Evolutionary conservation across 30 jellyfish, hydroid and myxozoan species (phyloP).

Genomic region (Sanderia malayensis): DNA sequence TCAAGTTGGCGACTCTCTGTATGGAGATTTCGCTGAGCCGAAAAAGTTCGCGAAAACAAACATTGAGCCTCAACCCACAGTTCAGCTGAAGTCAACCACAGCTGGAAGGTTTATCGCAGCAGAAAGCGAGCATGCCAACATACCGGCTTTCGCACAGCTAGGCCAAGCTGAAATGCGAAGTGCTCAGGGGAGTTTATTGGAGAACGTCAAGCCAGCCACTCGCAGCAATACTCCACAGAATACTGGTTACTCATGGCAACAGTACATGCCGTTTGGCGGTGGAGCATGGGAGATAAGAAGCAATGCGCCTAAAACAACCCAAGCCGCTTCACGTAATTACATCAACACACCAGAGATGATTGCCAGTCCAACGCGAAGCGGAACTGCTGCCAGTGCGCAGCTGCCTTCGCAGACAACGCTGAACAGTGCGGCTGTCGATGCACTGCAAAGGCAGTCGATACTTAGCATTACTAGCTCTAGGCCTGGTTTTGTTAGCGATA

Average conservation of each 20-base stretch:
- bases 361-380: background rate
- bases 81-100: background rate
- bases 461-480: constrained; percentile 12
- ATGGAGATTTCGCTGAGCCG: constrained; percentile 12
- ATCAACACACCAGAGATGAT: background rate
- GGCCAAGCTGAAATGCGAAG: constrained; percentile 37
- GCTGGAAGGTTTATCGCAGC: background rate
- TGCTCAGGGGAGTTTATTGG: background rate
- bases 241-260: constrained; percentile 76
- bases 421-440: constrained; percentile 9
- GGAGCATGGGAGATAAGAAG: constrained; percentile 39
- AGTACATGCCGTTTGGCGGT: constrained; percentile 69
- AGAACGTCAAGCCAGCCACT: constrained; percentile 16
- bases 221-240: constrained; percentile 27
- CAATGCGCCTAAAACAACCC: constrained; percentile 24
- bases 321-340: constrained; percentile 3
- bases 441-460: constrained; percentile 38
- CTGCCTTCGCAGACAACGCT: background rate
- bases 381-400: background rate
- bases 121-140: constrained; percentile 16
- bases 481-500: constrained; percentile 6
- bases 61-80: constrained; percentile 51
- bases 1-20: constrained; percentile 39
- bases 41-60: constrained; percentile 25
- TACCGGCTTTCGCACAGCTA: constrained; percentile 16